These are phyloP conservation scores for Ophion ventricosus DNA, from an alignment of 2,888 invertebrate genomes.

Conservation along the genomic window DNA sequence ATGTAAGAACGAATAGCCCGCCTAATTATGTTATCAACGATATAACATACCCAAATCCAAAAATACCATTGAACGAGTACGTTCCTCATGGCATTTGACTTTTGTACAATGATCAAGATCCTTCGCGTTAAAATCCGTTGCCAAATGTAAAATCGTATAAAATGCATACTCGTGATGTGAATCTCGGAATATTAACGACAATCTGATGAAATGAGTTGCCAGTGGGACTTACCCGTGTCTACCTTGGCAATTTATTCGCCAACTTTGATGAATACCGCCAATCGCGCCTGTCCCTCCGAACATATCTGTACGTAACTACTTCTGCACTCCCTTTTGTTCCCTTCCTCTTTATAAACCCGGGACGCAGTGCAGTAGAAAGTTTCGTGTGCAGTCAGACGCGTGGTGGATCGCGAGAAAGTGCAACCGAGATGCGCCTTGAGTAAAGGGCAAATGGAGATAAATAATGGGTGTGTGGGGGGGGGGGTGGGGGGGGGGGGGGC, in stretches of 20 bases:
- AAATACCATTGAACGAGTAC: not conserved
- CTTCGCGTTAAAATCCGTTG: not conserved
- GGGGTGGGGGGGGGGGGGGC: constrained; percentile 2
- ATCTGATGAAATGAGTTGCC: constrained; percentile 6
- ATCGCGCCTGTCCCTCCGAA: not conserved
- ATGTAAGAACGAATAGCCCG: no score
- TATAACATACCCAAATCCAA: no score
- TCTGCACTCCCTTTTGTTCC: not conserved
- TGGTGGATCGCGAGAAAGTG: constrained; percentile 10
- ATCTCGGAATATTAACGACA: not conserved
- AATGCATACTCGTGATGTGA: no score
- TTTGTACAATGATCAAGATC: no score
- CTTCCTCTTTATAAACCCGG: constrained; percentile 17
- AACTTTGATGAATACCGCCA: constrained; percentile 15
- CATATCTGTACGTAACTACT: constrained; percentile 5
- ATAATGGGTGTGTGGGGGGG: not conserved
- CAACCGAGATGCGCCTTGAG: constrained; percentile 3
- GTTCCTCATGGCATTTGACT: no score
- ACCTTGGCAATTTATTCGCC: constrained; percentile 20
- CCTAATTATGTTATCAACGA: no score
- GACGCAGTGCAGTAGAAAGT: constrained; percentile 60
- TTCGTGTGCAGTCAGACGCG: constrained; percentile 40
- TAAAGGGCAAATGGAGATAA: constrained; percentile 30
- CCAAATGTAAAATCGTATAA: constrained; percentile 6
- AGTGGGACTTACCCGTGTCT: not conserved